Evolutionary conservation across 2,797 vertebrate genomes (phyloP), one percentile per base, ranked within the genome.

Genomic region (Sparidentex hasta): DNA sequence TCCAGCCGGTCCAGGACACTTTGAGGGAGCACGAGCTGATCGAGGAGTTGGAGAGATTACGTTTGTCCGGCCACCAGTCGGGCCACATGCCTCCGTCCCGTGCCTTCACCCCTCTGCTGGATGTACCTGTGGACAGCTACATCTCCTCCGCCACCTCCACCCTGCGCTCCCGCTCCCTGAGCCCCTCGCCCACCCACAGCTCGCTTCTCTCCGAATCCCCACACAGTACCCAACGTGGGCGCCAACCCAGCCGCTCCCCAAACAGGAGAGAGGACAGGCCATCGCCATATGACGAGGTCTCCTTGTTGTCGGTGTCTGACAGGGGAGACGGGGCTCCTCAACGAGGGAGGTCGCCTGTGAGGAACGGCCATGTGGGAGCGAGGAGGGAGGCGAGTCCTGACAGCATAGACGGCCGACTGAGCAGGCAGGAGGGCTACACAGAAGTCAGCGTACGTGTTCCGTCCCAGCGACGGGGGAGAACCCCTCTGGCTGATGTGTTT

Each of bases 111-210:
- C 96, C 96, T 0, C 95, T 99, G 74, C 93, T 97, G 27, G 98
- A 99, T 0, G 93, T 99, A 84, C 97, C 97, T 65, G 96, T 99
- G 65, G 98, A 99, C 76, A 93, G 84, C 65, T 97, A 96, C 20
- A 2, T 90, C 55, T 86, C 87, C 44, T 83, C 83, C 21, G 25
- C 72, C 14, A 54, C 87, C 44, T 83, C 83, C 21, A 33, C 72
- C 16, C 54, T 47, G 46, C 87, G 84, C 59, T 86, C 93, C 38
- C 93, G 74, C 56, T 64, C 95, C 13, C 59, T 89, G 3, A 78
- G 93, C 65, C 94, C 96, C n/a, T 88, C 20, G 2, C 70, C 89
- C 55, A 69, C 58, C 61, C 93, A 94, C 59, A 94, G 95, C 87
- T 95, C 96, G 93, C 85, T 95, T 47, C 93, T 96, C 77, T 76